Conservation (phyloP, 1,140 invertebrate species). For the Amyelois transitella region DNA sequence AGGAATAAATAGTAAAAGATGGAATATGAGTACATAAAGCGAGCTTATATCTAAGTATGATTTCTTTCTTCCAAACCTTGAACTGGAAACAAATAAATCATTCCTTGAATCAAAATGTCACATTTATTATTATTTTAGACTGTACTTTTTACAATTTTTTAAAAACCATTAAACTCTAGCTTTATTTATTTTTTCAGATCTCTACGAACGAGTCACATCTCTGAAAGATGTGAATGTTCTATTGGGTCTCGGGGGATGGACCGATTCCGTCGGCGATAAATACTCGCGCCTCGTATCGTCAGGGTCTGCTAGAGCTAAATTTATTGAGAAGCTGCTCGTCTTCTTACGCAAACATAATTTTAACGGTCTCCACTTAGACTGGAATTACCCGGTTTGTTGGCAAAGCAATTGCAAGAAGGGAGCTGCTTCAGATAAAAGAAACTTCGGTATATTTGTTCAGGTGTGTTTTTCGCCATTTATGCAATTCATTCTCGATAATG, state of each 20-base stretch:
- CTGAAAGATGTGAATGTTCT: conserved; percentile 81
- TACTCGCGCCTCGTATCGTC: conserved; percentile 85
- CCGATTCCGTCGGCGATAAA: conserved; percentile 88
- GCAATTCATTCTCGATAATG: too few relatives aligned
- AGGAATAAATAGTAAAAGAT: too few relatives aligned
- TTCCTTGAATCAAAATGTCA: too few relatives aligned
- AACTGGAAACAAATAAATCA: too few relatives aligned
- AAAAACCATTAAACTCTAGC: too few relatives aligned
- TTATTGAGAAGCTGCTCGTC: conserved; percentile 78
- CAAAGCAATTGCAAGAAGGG: conserved; percentile 91
- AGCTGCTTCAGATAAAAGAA: conserved; percentile 82
- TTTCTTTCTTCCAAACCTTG: too few relatives aligned
- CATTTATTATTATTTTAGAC: too few relatives aligned
- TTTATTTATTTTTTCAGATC: conserved; percentile 66
- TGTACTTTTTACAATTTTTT: too few relatives aligned
- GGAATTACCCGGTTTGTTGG: conserved; percentile 95
- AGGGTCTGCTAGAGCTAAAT: conserved; percentile 78
- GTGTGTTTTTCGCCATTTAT: conserved; percentile 42
- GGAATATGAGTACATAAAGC: too few relatives aligned
- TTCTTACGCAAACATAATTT: conserved; percentile 86
- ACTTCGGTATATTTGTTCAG: conserved; percentile 84
- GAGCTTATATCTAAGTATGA: too few relatives aligned
- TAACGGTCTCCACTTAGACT: conserved; percentile 89
- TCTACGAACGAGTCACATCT: conserved; percentile 80
- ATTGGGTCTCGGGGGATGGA: conserved; percentile 92